A percentile compares a stretch with the other conserved stretches of the same genome.
These are phyloP conservation scores for Okapia johnstoni DNA, from an alignment of 2,113 vertebrate species.

Conservation along the genomic window DNA sequence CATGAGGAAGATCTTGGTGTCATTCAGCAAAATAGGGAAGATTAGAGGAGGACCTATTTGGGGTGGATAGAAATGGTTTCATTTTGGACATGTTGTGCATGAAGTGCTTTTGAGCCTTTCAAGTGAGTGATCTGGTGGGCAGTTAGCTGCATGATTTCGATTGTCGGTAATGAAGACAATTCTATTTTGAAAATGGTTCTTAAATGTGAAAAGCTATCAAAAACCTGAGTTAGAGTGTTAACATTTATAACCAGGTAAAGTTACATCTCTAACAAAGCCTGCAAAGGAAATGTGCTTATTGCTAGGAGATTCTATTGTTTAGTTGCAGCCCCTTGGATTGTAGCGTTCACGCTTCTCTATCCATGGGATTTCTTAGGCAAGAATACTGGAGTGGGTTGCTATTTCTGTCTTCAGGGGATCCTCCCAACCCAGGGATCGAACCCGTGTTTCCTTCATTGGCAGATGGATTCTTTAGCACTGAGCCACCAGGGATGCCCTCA, in stretches of 20 bases:
- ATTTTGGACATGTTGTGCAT: not conserved
- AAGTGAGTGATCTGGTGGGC: not conserved
- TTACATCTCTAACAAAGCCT: not conserved
- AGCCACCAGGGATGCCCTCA: not conserved
- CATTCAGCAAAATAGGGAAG: not conserved
- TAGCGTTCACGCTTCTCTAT: not conserved
- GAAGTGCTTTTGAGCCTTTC: not conserved
- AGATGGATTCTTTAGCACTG: not conserved
- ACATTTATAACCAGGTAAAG: not conserved
- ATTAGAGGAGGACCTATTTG: not conserved
- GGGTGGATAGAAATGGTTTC: not conserved
- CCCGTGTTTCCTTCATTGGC: not conserved
- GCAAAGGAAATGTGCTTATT: not conserved
- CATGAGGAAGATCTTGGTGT: not conserved
- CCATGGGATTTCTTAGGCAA: not conserved
- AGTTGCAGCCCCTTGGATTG: not conserved
- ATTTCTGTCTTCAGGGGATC: not conserved
- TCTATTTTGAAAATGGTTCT: not conserved
- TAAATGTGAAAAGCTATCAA: slow-evolving; percentile 11
- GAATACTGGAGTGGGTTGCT: not conserved
- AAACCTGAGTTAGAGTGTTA: not conserved
- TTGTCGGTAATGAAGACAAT: not conserved
- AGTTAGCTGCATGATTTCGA: not conserved
- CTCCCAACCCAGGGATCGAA: not conserved
- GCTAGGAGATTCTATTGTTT: not conserved